Base-by-base conservation (phyloP, 2,797 vertebrate genomes). In the Takifugu rubripes region DNA sequence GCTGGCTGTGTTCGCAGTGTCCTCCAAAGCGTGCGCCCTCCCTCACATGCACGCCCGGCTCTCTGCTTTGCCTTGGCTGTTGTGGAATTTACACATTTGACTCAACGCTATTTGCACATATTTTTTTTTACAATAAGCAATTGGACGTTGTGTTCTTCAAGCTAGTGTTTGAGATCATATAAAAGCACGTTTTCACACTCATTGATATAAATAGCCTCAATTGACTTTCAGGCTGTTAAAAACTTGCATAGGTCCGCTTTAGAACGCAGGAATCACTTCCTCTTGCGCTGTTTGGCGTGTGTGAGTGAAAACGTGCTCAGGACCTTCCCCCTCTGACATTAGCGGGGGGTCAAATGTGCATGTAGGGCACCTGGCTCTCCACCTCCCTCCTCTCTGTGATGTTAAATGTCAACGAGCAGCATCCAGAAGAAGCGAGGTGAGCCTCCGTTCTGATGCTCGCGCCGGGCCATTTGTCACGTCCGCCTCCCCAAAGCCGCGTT, bases 321-420 rank as follows among this genome's bases (percentile, higher is more conserved):
- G 81, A 79, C 83, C 84, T 84, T 76, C 78, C 79, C 78, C 79
- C 76, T 86, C 82, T 82, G 86, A 90, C 89, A 91, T 90, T 86
- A 88, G 80, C 76, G 52, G 79, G 85, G 81, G 91, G 89, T 92
- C 89, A 92, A 82, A 90, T 68, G 83, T 86, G 84, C 90, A 89
- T 91, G 89, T 92, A 84, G 84, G 87, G 83, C 89, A 90, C 85
- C 78, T 89, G 88, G 85, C 87, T 86, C 83, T 86, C 75, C 80
- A 87, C 84, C 87, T 90, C 89, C 91, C 78, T 82, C 88, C 82
- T 87, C 90, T 90, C 82, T 83, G 78, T 88, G 89, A 88, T 89
- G 84, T 88, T 89, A 92, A 92, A 92, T 92, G 90, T 91, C 90
- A 91, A 83, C 83, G 74, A 79, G 79, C 81, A 79, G 73, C 70